phyloP scores from a whole-genome alignment of 2,113 vertebrate genomes.

The Xenopus laevis region DNA sequence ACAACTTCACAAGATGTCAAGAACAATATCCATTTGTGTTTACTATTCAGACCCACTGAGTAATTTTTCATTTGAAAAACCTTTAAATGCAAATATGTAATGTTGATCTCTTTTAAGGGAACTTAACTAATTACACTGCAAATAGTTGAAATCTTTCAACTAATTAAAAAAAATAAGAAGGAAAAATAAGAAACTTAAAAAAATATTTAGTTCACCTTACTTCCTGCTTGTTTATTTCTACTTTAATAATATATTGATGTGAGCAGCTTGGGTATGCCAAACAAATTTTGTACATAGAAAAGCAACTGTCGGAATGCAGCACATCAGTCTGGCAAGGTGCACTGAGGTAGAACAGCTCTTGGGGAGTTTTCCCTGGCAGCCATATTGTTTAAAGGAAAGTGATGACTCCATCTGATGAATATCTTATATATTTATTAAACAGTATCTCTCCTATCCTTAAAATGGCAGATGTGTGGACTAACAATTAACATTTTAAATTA shows the following conservation, averaged over 20 bases:
- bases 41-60: constrained; percentile 66
- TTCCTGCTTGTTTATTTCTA: constrained; percentile 48
- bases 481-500: constrained; percentile 51
- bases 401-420: constrained; percentile 39
- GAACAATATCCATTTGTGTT: constrained; percentile 79
- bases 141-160: not conserved
- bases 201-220: constrained; percentile 46
- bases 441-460: constrained; percentile 61
- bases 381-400: constrained; percentile 49
- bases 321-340: constrained; percentile 69
- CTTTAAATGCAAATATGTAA: constrained; percentile 23
- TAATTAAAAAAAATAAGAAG: not conserved
- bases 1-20: constrained; percentile 83
- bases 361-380: constrained; percentile 54
- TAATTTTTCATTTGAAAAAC: constrained; percentile 56
- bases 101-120: not conserved
- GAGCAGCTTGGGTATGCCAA: constrained; percentile 74
- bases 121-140: not conserved
- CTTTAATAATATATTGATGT: constrained; percentile 71
- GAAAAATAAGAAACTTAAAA: not conserved
- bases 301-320: constrained; percentile 76
- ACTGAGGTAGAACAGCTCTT: constrained; percentile 62
- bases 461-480: constrained; percentile 59
- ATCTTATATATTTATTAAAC: constrained; percentile 66
- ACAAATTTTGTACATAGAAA: constrained; percentile 75